Evolutionary conservation across 1,140 invertebrate genomes (phyloP).

Genomic region (Aphelinus certus): DNA sequence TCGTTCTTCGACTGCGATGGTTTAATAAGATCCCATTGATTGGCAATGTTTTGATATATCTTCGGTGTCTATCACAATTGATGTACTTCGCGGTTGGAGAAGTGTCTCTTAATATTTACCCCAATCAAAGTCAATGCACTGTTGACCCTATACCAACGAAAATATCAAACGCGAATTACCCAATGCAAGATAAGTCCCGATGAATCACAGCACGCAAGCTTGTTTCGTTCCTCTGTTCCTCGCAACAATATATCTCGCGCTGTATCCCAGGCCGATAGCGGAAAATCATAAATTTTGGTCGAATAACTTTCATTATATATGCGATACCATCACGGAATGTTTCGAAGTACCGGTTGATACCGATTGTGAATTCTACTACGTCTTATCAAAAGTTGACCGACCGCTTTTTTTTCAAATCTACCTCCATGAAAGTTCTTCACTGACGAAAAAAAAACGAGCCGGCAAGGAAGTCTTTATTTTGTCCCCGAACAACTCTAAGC

Average conservation of each 20-base stretch:
- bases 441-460: background rate
- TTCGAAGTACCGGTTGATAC: slow-evolving; percentile 26
- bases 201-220: background rate
- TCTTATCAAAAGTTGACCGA: slow-evolving; percentile 2
- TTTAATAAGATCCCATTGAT: background rate
- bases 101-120: background rate
- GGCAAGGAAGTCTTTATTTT: slow-evolving; percentile 23
- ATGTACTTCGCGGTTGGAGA: background rate
- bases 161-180: no score
- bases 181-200: background rate
- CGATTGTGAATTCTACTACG: slow-evolving; percentile 12
- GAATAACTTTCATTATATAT: slow-evolving; percentile 7
- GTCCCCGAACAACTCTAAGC: slow-evolving; percentile 4
- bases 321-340: slow-evolving; percentile 25
- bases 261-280: background rate
- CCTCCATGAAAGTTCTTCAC: background rate
- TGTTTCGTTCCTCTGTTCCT: slow-evolving; percentile 17
- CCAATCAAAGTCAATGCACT: background rate
- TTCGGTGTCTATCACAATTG: slow-evolving; percentile 31
- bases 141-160: no score
- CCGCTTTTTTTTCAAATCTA: background rate
- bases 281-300: slow-evolving; percentile 1
- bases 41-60: background rate
- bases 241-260: background rate
- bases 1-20: slow-evolving; percentile 4